Percentiles rank a stretch among this genome's conserved stretches.
These are phyloP conservation scores for Sthenelais limicola DNA, from an alignment of 2,888 invertebrate genomes.

Conservation along the genomic window DNA sequence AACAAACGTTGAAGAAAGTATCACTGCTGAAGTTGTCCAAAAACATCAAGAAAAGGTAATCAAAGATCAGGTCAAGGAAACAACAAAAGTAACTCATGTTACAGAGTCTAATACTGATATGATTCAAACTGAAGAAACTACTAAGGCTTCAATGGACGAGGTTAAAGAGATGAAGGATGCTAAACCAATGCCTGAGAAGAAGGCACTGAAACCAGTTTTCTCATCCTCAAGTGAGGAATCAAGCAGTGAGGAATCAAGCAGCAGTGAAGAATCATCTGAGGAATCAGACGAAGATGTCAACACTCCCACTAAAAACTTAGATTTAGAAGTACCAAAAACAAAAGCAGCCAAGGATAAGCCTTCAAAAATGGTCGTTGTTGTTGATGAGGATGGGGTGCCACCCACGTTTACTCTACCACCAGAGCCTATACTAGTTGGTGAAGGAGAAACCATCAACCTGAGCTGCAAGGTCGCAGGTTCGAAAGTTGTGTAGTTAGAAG, in stretches of 20 bases:
- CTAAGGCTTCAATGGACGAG: background rate
- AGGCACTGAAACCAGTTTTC: background rate
- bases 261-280: background rate
- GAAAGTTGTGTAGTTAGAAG: background rate
- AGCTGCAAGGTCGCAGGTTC: conserved; percentile 14
- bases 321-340: background rate
- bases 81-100: background rate
- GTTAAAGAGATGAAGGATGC: background rate
- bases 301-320: too few relatives aligned
- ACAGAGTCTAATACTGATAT: background rate
- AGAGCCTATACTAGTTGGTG: background rate
- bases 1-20: background rate
- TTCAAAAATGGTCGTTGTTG: conserved; percentile 35
- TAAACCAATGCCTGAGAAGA: background rate
- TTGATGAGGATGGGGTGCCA: conserved; percentile 31
- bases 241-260: conserved; percentile 1
- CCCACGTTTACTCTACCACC: conserved; percentile 24
- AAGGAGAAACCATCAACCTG: conserved; percentile 16
- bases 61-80: background rate
- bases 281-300: background rate
- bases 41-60: too few relatives aligned
- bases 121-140: background rate
- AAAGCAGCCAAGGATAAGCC: conserved; percentile 11
- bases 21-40: background rate
- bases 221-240: conserved; percentile 7